Evolutionary conservation across 2,113 vertebrate species (phyloP).

Genomic region (Pogonocichla stellata): DNA sequence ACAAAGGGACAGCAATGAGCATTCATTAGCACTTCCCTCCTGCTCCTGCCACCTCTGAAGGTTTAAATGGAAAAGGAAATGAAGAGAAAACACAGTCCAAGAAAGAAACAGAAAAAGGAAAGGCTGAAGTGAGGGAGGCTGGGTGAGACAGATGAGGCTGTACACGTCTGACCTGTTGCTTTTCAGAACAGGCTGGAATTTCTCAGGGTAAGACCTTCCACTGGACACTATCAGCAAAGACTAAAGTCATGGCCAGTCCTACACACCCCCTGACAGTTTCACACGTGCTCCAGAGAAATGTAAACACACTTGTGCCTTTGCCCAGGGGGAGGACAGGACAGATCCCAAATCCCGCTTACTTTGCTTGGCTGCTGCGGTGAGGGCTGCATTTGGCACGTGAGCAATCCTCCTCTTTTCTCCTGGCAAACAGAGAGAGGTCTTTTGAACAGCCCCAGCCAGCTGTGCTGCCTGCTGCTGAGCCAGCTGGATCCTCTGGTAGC

Average conservation of each 20-base stretch:
- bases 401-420: conserved; percentile 89
- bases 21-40: conserved; percentile 33
- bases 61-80: background rate
- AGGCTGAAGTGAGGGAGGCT: background rate
- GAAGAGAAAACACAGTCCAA: background rate
- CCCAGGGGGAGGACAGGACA: background rate
- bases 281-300: background rate
- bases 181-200: background rate
- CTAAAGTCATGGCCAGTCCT: background rate
- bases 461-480: conserved; percentile 84
- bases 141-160: background rate
- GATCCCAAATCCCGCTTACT: conserved; percentile 50
- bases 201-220: background rate
- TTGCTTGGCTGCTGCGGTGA: conserved; percentile 57
- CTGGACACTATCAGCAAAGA: background rate
- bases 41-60: background rate
- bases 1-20: background rate
- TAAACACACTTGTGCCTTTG: background rate
- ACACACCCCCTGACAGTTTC: background rate
- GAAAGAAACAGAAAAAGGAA: background rate
- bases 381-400: conserved; percentile 78
- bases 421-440: conserved; percentile 53
- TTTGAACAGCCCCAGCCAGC: conserved; percentile 66
- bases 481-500: conserved; percentile 89
- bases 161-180: fast-evolving